These are phyloP conservation scores for Plagiodera versicolora DNA, from an alignment of 2,888 invertebrate genomes.

Conservation along the genomic window DNA sequence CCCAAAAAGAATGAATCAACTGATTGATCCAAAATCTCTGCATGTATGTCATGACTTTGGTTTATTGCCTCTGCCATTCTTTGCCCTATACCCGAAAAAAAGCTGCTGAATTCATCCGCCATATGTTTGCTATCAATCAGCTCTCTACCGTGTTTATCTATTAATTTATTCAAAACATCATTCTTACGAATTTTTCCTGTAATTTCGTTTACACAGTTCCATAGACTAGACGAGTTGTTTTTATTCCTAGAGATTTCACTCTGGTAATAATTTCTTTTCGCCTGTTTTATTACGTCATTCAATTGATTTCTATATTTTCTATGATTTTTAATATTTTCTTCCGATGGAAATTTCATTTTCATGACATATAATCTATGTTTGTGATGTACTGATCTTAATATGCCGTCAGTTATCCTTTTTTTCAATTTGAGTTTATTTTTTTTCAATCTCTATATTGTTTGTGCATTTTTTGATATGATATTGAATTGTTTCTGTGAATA, in stretches of 20 bases:
- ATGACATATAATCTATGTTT: constrained; percentile 3
- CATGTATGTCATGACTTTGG: neutral
- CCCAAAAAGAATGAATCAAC: neutral
- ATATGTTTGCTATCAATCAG: neutral
- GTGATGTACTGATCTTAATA: constrained; percentile 3
- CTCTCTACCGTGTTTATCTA: neutral
- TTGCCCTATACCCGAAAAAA: neutral
- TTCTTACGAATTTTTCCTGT: neutral
- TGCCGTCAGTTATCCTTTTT: constrained; percentile 5
- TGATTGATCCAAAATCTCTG: neutral
- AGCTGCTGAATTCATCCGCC: neutral
- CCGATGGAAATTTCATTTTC: constrained; percentile 4
- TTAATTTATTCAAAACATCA: neutral
- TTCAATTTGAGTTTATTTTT: neutral
- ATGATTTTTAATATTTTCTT: constrained; percentile 3
- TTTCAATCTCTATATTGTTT: constrained; percentile 2
- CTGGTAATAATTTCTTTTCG: constrained; percentile 6
- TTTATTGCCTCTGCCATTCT: neutral
- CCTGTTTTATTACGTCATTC: constrained; percentile 1
- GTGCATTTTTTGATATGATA: constrained; percentile 4
- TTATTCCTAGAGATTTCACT: constrained; percentile 4
- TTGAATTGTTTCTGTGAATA: constrained; percentile 7
- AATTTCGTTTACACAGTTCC: neutral
- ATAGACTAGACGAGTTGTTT: neutral
- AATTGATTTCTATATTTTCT: constrained; percentile 10